These are phyloP conservation scores for Excalfactoria chinensis DNA, from an alignment of 2,113 vertebrate genomes.

Conservation along the genomic window DNA sequence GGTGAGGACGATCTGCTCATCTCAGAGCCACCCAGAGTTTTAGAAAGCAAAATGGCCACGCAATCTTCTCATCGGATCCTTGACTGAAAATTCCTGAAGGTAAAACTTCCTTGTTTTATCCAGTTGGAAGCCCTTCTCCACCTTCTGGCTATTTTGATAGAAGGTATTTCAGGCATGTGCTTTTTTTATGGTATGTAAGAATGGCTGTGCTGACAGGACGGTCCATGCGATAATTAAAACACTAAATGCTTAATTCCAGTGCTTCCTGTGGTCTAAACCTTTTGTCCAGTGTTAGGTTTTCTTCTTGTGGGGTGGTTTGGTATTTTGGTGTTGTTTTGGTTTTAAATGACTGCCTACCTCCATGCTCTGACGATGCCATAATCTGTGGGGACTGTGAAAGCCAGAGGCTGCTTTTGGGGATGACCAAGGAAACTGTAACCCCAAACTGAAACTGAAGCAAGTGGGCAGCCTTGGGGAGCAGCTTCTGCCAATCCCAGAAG, in stretches of 20 bases:
- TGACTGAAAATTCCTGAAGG: conserved; percentile 50
- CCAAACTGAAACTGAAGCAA: not conserved
- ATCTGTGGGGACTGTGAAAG: not conserved
- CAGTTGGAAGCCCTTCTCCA: not conserved
- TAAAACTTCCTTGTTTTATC: fast-evolving
- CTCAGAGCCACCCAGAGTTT: conserved; percentile 80
- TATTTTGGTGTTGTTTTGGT: not conserved
- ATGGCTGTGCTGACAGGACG: not conserved
- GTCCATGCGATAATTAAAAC: not conserved
- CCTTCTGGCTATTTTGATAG: not conserved
- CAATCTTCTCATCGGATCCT: conserved; percentile 60
- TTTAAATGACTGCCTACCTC: not conserved
- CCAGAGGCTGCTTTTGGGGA: not conserved
- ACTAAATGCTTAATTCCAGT: not conserved
- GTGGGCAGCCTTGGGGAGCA: not conserved
- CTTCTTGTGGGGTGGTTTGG: not conserved
- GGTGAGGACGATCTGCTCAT: conserved; percentile 89
- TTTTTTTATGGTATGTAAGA: not conserved
- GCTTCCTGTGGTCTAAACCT: not conserved
- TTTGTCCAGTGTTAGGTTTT: not conserved
- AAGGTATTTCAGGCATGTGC: not conserved
- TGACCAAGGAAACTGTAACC: not conserved
- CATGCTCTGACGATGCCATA: not conserved
- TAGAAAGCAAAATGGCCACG: conserved; percentile 78
- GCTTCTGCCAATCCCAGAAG: not conserved